phyloP scores from a whole-genome alignment of 2,888 invertebrate genomes.

The Tipula helvola region DNA sequence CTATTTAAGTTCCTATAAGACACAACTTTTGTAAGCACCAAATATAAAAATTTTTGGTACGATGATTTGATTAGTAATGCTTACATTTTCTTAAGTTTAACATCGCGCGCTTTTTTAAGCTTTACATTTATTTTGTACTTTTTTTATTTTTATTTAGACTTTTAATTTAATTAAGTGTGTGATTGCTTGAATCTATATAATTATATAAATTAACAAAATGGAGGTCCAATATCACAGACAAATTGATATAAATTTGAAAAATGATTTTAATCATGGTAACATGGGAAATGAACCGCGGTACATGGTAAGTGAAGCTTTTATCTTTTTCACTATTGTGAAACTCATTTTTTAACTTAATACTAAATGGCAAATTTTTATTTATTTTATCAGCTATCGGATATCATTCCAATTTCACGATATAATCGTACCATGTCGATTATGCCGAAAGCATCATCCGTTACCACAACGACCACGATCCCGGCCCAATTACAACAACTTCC shows the following conservation, averaged over 20 bases:
- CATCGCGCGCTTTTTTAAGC: background rate
- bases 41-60: background rate
- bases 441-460: background rate
- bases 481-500: background rate
- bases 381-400: slow-evolving; percentile 28
- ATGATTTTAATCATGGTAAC: background rate
- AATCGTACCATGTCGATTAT: background rate
- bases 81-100: background rate
- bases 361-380: background rate
- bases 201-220: background rate
- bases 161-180: background rate
- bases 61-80: background rate
- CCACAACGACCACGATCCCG: background rate
- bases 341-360: background rate
- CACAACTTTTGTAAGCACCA: background rate
- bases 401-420: slow-evolving; percentile 26
- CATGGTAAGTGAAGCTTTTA: background rate
- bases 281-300: background rate
- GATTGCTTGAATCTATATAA: background rate
- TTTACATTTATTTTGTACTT: background rate
- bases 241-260: background rate
- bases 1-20: background rate
- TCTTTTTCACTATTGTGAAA: background rate
- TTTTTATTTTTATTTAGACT: background rate
- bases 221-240: background rate